Evolutionary conservation across 2,113 vertebrate species (phyloP), one percentile per base, ranked within the genome.

Genomic region (Austrofundulus limnaeus): DNA sequence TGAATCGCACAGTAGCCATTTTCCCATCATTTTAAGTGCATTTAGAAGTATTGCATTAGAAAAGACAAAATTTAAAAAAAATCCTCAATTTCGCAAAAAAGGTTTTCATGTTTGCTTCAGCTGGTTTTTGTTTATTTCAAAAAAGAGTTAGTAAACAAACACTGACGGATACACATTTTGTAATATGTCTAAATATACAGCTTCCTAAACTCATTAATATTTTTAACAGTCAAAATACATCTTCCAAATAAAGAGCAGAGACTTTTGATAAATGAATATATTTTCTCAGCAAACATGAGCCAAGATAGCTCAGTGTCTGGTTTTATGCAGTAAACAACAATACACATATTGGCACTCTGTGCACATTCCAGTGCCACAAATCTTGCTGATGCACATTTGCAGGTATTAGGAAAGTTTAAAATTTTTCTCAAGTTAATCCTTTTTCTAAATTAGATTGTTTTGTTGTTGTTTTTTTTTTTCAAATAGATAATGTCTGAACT

Each of bases 401-500:
- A 52, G 19, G 24, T 3, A 5, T 52, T 47, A 41, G 25, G 56
- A 14, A 42, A 8, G 63, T 41, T 28, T 46, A 59, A n/a, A 39
- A 2, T n/a, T 16, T 34, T 38, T 20, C 23, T 57, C 72, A 49
- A 60, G 58, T 51, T 51, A 72, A 79, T 72, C 11, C 47, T 72
- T 70, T 60, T 39, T 46, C 31, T 46, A 6, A 68, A 61, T 77
- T 51, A 25, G 4, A 76, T 53, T 74, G 62, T 11, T 70, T n/a
- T n/a, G n/a, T n/a, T n/a, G n/a, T n/a, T n/a, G n/a, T n/a, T n/a
- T n/a, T n/a, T n/a, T n/a, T n/a, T n/a, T 70, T 70, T 77, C 67
- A 72, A 21, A 3, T 41, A 61, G 52, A 75, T 31, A 74, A 55
- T 77, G 76, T 66, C 48, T 61, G 52, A 77, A 69, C 70, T 68